phyloP scores from a whole-genome alignment of 1,140 invertebrate genomes.

The Caenorhabditis remanei region DNA sequence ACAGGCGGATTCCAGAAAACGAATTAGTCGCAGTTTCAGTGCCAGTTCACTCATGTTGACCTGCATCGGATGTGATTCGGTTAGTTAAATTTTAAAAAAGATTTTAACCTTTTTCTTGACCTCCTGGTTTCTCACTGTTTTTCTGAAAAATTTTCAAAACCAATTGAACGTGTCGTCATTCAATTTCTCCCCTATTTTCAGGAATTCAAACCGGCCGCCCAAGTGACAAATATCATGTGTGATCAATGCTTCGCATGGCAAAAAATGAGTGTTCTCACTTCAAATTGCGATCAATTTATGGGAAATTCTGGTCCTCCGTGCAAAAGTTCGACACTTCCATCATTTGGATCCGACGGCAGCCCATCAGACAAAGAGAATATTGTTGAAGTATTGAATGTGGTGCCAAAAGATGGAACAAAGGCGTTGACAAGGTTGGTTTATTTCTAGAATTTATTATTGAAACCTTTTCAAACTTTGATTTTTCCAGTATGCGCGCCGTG shows the following conservation, averaged over 20 bases:
- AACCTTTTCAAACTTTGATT: background rate
- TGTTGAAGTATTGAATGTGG: slow-evolving; percentile 22
- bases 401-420: slow-evolving; percentile 27
- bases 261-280: slow-evolving; percentile 21
- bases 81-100: background rate
- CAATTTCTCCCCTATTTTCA: background rate
- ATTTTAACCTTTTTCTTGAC: no score
- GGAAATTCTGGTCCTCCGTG: slow-evolving; percentile 43
- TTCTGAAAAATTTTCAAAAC: no score
- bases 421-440: background rate
- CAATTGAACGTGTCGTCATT: no score
- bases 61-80: slow-evolving; percentile 64
- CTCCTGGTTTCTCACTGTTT: no score
- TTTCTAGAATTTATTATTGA: background rate
- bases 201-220: slow-evolving; percentile 42
- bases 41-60: slow-evolving; percentile 70
- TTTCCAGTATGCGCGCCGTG: slow-evolving; percentile 28
- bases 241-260: slow-evolving; percentile 43
- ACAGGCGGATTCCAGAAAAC: slow-evolving; percentile 60
- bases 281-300: slow-evolving; percentile 42
- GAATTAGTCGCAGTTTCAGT: slow-evolving; percentile 71
- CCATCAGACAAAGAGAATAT: slow-evolving; percentile 21
- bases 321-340: slow-evolving; percentile 42
- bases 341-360: background rate
- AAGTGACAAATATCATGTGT: slow-evolving; percentile 54